Evolutionary conservation across 2,888 invertebrate species (phyloP).

Genomic region (Caenorhabditis virilis): DNA sequence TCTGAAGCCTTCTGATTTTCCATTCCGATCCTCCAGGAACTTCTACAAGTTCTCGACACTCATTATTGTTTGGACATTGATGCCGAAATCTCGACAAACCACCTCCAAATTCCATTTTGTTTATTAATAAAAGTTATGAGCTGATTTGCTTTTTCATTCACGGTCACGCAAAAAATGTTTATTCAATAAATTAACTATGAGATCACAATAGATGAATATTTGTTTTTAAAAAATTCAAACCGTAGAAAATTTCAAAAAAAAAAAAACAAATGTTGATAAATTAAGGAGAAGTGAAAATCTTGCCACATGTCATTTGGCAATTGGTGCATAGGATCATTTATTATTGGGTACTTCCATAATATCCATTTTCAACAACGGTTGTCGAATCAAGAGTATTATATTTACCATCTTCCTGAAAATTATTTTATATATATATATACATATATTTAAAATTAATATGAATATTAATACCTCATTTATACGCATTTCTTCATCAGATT

Average conservation of each 20-base stretch:
- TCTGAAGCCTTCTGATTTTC: conserved; percentile 23
- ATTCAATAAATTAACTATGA: too few species aligned
- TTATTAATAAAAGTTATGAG: not conserved
- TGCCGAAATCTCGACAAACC: conserved; percentile 15
- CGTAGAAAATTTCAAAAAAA: too few species aligned
- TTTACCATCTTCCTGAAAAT: conserved; percentile 34
- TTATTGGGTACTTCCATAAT: conserved; percentile 14
- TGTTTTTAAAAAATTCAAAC: too few species aligned
- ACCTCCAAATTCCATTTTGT: conserved; percentile 14
- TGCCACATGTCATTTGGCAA: too few species aligned
- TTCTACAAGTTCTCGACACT: conserved; percentile 27
- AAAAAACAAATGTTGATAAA: conserved; percentile 2
- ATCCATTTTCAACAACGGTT: conserved; percentile 17
- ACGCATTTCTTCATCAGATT: conserved; percentile 43
- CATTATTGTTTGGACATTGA: too few species aligned
- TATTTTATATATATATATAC: not conserved
- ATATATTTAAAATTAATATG: not conserved
- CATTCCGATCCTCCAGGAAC: conserved; percentile 29
- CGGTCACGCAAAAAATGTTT: conserved; percentile 4
- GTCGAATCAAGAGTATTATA: conserved; percentile 25
- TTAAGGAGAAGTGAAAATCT: not conserved
- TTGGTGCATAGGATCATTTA: too few species aligned
- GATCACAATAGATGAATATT: too few species aligned
- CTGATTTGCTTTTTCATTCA: conserved; percentile 1
- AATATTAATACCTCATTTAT: conserved; percentile 17